Conservation (phyloP, 2,113 vertebrate genomes). For the Nyctereutes procyonoides region DNA sequence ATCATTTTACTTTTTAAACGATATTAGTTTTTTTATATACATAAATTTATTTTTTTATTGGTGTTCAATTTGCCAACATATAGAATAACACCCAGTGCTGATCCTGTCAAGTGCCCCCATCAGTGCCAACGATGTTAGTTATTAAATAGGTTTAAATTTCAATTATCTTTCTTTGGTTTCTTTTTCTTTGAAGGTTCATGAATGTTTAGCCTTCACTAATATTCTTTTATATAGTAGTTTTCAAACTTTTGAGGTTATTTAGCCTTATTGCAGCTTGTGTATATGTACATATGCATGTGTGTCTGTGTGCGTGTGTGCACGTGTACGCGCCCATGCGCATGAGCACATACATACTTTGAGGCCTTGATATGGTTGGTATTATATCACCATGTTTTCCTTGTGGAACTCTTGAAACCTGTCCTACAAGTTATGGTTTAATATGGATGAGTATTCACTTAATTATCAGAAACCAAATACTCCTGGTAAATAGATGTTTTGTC, state of each 20-base stretch:
- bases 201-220: background rate
- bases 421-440: background rate
- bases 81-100: too few species aligned
- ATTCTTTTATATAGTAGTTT: conserved; percentile 48
- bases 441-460: background rate
- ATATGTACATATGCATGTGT: background rate
- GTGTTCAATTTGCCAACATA: too few species aligned
- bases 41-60: too few species aligned
- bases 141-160: conserved; percentile 57
- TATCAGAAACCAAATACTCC: background rate
- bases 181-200: conserved; percentile 21
- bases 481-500: background rate
- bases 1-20: conserved; percentile 52
- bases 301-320: background rate
- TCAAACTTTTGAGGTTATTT: conserved; percentile 53
- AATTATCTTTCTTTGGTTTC: background rate
- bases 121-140: background rate
- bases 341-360: background rate
- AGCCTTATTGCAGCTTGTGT: background rate
- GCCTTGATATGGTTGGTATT: background rate
- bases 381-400: background rate
- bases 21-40: background rate
- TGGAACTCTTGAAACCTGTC: background rate
- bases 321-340: background rate
- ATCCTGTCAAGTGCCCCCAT: too few species aligned